Base-by-base conservation (phyloP, 2,888 invertebrate species). In the Hirtodrosophila trivittata region DNA sequence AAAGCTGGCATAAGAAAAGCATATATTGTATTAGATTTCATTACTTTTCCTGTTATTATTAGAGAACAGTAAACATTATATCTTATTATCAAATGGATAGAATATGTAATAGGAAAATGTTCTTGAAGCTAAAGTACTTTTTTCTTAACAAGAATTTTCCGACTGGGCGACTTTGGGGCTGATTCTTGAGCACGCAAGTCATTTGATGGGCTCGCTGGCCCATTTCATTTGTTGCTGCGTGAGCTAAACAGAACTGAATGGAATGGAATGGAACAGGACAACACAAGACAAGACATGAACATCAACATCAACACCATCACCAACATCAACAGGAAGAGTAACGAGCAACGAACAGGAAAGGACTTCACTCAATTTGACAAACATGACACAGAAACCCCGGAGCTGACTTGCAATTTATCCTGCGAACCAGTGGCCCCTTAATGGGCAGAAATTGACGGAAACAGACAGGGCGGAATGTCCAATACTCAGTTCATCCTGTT, bases 281-380 rank as follows among this genome's bases (percentile, higher is more conserved):
- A 35, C 8, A 60, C 62, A 52, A 52, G 46, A 69, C 35, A 12
- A 12, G 7, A 28, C 62, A 65, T 62, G 47, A 69, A 75, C 69
- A 73, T 62, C 65, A 64, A 62, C 66, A 72, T 5, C 35, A 35
- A 35, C 35, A 35, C 7, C 28, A 28, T 3, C 62, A 65, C 62
- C 47, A 69, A 75, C 69, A 73, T 62, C 62, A 64, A 62, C 66
- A 75, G 47, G 43, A 46, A 12, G 28, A 59, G 55, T 52, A 42
- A 45, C 41, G 42, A 51, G 56, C 65, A 49, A 69, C 42, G 9
- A 30, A 12, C 18, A 26, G 60, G 51, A 52, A 57, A 64, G 55
- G 63, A 58, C 77, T 75, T 83, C 67, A 77, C 72, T 80, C 83
- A 77, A 84, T 80, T 81, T 84, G 84, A 77, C 84, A 81, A 81